Evolutionary conservation across 2,797 vertebrate genomes (phyloP), one percentile per base, ranked within the genome.

Genomic region (Chrysolophus pictus): DNA sequence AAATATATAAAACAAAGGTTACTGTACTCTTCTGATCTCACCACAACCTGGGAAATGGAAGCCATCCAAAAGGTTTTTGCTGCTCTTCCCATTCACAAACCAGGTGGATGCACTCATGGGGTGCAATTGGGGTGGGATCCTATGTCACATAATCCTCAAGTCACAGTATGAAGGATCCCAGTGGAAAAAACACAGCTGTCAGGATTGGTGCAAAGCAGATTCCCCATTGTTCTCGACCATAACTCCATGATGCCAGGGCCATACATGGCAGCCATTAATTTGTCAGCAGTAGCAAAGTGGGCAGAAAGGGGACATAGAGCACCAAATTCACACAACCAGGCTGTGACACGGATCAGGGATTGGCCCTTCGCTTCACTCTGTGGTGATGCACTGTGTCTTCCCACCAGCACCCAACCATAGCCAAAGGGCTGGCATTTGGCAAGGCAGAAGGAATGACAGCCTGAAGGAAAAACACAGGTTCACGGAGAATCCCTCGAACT

Each of bases 291-390:
- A 67, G 13, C 26, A 76, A n/a, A n/a, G 9, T 17, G 26, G 51
- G 51, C 51, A 53, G 51, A 16, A 28, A 29, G 51, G 28, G 9
- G 28, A 53, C 21, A 24, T 6, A 14, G 3, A 37, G 13, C 37
- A 42, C n/a, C 46, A 14, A 5, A 7, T 13, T 60, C 28, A 18
- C 22, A n/a, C 39, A 55, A 10, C 14, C 46, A 55, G 60, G 17
- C 8, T 23, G 14, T 23, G 51, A 37, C 37, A n/a, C 22, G 23
- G 64, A 8, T 11, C n/a, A 62, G n/a, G n/a, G 56, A 59, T 44
- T 1, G 0, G 24, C 21, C 63, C 11, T 0, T n/a, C 28, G 9
- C 2, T 19, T 55, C 35, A 23, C 56, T 28, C 29, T 29, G 31
- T 15, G 11, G 18, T 35, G 33, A 18, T 3, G 55, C 31, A 18